phyloP scores from a whole-genome alignment of 2,797 vertebrate genomes.

The Phrynocephalus guinanensis region DNA sequence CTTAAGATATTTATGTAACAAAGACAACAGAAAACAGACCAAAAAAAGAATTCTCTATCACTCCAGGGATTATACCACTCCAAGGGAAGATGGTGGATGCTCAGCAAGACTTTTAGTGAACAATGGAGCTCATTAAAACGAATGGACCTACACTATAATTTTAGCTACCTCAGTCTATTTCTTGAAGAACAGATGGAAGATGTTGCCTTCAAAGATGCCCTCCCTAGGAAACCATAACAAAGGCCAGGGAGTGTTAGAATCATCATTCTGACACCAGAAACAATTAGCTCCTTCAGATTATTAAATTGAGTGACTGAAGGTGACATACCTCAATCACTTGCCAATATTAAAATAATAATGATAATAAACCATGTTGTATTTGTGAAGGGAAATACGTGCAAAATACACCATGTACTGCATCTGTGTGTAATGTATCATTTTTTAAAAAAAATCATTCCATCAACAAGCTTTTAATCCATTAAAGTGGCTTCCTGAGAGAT shows the following conservation, averaged over 20 bases:
- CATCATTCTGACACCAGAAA: neutral
- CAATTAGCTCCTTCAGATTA: neutral
- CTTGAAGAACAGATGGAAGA: neutral
- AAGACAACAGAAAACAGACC: neutral
- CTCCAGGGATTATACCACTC: neutral
- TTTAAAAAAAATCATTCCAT: neutral
- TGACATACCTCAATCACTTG: too few relatives aligned
- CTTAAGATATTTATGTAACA: neutral
- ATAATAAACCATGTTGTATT: neutral
- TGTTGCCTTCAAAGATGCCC: neutral
- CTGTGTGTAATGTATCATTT: neutral
- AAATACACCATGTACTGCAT: neutral
- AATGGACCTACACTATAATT: conserved; percentile 12
- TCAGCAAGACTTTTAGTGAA: neutral
- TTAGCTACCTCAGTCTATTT: neutral
- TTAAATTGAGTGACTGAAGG: neutral
- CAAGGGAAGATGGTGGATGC: neutral
- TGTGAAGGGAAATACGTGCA: neutral
- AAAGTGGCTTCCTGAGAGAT: neutral
- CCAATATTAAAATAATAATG: neutral
- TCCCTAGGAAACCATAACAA: neutral
- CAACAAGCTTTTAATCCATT: neutral
- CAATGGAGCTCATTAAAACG: neutral
- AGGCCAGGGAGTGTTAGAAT: neutral
- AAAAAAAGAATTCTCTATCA: neutral